Evolutionary conservation across 2,113 vertebrate species (phyloP), one percentile per base, ranked within the genome.

Genomic region (Thymallus thymallus): DNA sequence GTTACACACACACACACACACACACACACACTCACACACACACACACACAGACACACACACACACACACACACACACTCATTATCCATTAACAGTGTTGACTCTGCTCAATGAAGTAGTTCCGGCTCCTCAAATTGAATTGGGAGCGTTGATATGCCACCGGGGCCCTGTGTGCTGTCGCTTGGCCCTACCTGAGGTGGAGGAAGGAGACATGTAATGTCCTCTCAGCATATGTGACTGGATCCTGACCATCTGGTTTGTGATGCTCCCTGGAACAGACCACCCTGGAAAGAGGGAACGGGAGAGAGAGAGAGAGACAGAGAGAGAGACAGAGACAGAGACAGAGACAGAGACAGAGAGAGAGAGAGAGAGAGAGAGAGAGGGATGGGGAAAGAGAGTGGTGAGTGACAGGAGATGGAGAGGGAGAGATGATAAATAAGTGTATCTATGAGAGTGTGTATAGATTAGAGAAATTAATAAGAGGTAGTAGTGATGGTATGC

Each of bases 91-190:
- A 73, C 84, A 86, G 68, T 88, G 88, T 89, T 73, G 81, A 89
- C 87, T 82, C 82, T 85, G 87, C 85, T 87, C 80, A 85, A 87
- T 83, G 82, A 89, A 83, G 86, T 73, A 86, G 78, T 82, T 79
- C 74, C 75, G 76, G 84, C 86, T 84, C 75, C 72, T 45, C 80
- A 90, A 90, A 90, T 88, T 90, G 86, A 90, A 87, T 88, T 85
- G 86, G 88, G 86, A 88, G 83, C 85, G 85, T 90, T 89, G 85
- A 91, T 90, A 92, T 91, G 91, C 87, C 89, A 60, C 82, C 68
- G 75, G 74, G 84, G 78, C 78, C 81, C 60, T 71, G 73, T 71
- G 86, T 76, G 58, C 80, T 79, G 76, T 60, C 79, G 81, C 72
- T 46, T 76, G 77, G 79, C 81, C 83, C 79, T 72, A 68, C 74